Base-by-base conservation (phyloP, 1,140 invertebrate species). In the Sweltsa coloradensis region DNA sequence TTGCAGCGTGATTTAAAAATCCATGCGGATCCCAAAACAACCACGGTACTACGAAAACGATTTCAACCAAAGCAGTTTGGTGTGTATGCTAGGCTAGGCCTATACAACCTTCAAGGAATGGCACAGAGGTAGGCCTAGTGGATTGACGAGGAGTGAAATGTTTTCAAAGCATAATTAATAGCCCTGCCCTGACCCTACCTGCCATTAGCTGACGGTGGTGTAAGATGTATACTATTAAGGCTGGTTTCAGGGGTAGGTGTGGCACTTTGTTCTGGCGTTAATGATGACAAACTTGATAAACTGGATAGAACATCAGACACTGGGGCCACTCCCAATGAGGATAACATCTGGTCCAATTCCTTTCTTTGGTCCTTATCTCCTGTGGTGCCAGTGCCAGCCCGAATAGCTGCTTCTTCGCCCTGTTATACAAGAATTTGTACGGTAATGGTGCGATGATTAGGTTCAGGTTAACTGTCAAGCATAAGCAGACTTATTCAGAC, bases 291-390 rank as follows among this genome's bases (percentile, higher is more conserved):
- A 59, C 83, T 87, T n/a, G 85, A 86, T 42, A 89, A 71, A 53
- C 82, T 87, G 4, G 84, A 87, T 34, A 88, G 63, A 9, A 89
- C 83, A 64, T 88, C 85, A 55, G 85, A 85, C 9, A 89, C 82
- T 22, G 87, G 85, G 13, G 85, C 84, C 49, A 91, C 81, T 29
- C 86, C 86, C 45, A 90, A 68, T 1, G 83, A 87, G 3, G 82
- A 83, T 27, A 91, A 69, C 79, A 89, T 83, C 55, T 87, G 84
- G 69, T 91, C 85, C 44, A 89, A 60, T 60, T 89, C 85, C 34
- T 82, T 76, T 0, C 75, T 69, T 53, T 80, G 80, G 60, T 84
- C 81, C 54, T 75, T 69, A 50, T 77, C 77, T 1, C 73, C 66
- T 14, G 71, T 52, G 25, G 40, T 45, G n/a, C 40, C 48, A 25